Evolutionary conservation across 2,797 vertebrate genomes (phyloP).

Genomic region (Epinephelus awoara): DNA sequence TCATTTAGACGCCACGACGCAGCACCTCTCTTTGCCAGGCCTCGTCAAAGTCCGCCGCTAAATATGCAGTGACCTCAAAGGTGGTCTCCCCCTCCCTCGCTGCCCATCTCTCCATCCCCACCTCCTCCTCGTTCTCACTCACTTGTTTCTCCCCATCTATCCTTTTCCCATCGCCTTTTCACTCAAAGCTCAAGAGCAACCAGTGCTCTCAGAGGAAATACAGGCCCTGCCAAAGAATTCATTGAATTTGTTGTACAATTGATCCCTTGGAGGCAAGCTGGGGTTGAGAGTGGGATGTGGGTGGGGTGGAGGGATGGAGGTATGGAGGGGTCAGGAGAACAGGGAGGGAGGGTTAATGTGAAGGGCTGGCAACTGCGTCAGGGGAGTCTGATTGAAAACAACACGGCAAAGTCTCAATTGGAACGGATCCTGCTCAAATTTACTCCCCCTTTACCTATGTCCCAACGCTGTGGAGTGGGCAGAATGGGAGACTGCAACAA

Average conservation of each 20-base stretch:
- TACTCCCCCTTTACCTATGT: slow-evolving; percentile 28
- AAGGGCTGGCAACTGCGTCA: slow-evolving; percentile 65
- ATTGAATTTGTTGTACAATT: slow-evolving; percentile 83
- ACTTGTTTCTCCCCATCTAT: slow-evolving; percentile 30
- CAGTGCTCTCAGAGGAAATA: slow-evolving; percentile 81
- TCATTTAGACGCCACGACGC: slow-evolving; percentile 76
- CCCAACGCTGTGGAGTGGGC: slow-evolving; percentile 23
- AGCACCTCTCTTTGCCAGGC: slow-evolving; percentile 69
- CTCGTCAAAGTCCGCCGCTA: slow-evolving; percentile 64
- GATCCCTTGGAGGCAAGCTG: slow-evolving; percentile 75
- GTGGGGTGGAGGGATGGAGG: slow-evolving; percentile 20
- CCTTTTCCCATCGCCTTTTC: slow-evolving; percentile 51
- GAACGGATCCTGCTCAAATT: slow-evolving; percentile 65
- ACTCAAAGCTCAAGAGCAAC: slow-evolving; percentile 73
- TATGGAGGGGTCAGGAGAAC: slow-evolving; percentile 60
- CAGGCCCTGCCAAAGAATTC: slow-evolving; percentile 78
- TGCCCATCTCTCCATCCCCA: neutral
- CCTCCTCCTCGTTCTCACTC: slow-evolving; percentile 17
- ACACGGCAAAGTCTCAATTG: slow-evolving; percentile 77
- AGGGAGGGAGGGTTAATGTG: slow-evolving; percentile 73
- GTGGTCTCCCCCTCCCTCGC: slow-evolving; percentile 26
- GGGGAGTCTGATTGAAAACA: slow-evolving; percentile 80
- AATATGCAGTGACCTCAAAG: slow-evolving; percentile 72
- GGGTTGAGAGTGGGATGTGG: slow-evolving; percentile 49
- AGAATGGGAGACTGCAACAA: slow-evolving; percentile 21